Evolutionary conservation across 1,140 invertebrate genomes (phyloP), one percentile per base, ranked within the genome.

Genomic region (Centruroides vittatus): DNA sequence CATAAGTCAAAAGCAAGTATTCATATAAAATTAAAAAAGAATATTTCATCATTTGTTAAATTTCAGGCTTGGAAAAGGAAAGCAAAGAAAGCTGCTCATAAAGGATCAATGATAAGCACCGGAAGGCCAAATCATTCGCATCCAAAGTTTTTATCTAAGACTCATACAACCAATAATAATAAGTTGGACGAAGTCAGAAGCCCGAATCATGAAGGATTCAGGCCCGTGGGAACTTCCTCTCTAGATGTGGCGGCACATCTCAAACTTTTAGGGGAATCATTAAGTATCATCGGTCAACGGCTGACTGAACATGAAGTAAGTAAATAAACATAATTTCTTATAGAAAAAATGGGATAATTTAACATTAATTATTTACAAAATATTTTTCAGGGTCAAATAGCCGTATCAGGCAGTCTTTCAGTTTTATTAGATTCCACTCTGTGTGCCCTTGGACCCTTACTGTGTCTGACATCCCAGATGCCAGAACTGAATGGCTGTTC

Each of bases 171-270:
- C 11, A 7, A 23, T 35, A 47, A 23, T n/a, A 35, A 9, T 46
- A 55, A 23, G 57, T 55, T 59, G 66, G 68, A 58, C 61, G 62
- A 58, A 56, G 61, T 50, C 46, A 23, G 62, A 51, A 63, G 52
- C 52, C 61, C 49, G 58, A 68, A 75, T 50, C n/a, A n/a, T 4
- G 62, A 64, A 51, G 4, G 5, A 0, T 66, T 69, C 59, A 66
- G 68, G 76, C 81, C 83, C 12, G 80, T 83, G 49, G 87, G 85
- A 52, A 90, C 86, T 11, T 84, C 87, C 50, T 86, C 91, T 0
- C 82, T 93, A 3, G 92, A 97, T 74, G 86, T 92, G 34, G 92
- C 92, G 4, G 91, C 93, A 0, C 92, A 97, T 76, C 78, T 98
- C 1, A 89, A 90, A 61, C 78, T 97, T 35, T 77, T 98, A 2